Base-by-base conservation (phyloP, 2,113 vertebrate genomes). In the Platycercus adscitus region DNA sequence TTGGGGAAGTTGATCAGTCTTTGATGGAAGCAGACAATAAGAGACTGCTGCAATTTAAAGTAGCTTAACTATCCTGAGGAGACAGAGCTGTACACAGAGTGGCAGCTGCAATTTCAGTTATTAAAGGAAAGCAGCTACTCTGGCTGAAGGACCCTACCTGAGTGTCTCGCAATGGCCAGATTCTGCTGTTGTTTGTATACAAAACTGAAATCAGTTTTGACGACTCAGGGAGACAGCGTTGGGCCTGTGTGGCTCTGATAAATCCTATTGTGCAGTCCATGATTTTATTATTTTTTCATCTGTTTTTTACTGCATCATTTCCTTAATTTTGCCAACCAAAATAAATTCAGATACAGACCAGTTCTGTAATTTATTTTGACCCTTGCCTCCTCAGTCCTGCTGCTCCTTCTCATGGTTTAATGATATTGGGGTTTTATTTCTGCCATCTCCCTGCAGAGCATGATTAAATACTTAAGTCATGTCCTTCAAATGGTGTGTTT, bases 241-340 rank as follows among this genome's bases (percentile, higher is more conserved):
- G 49, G 29, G 76, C 90, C 87, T 76, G 20, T 63, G 53, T 86
- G 46, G 31, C 28, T 50, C 92, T 87, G 81, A 85, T 66, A 91
- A 86, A 93, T 81, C 81, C 28, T 53, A 26, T 73, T 35, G 25
- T 55, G 70, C 15, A 79, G 73, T 8, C 70, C 7, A 0, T 91
- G 83, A 93, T 95, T 89, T 76, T 91, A 91, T 92, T 95, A 89
- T 79, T 94, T 86, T 95, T 93, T 86, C 83, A 80, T 87, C 91
- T 93, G 28, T 81, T 71, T 44, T 56, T 89, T 79, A 73, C 88
- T 86, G 46, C 78, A 88, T 93, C 25, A 88, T 93, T 96, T 91
- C 96, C 91, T 92, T 87, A 46, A 95, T 94, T 93, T 94, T 92
- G 65, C 79, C 77, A 72, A 70, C 83, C 10, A 79, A 87, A 89